Percentiles rank a stretch among this genome's conserved stretches.
Evolutionary conservation across 2,797 vertebrate genomes (phyloP).

Genomic region (Dryobates pubescens): DNA sequence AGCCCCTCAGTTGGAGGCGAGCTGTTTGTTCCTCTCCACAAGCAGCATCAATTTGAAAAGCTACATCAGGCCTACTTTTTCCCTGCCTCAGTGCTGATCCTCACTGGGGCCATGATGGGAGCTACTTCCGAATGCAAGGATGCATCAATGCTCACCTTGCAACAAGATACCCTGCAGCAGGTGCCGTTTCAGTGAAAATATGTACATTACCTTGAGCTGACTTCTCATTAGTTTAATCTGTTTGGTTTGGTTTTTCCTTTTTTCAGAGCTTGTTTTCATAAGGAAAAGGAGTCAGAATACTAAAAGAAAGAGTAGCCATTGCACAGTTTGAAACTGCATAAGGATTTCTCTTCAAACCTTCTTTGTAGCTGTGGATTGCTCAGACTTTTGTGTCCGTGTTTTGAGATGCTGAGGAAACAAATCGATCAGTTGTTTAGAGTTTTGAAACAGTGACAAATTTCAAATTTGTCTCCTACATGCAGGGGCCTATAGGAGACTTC

Average conservation of each 20-base stretch:
- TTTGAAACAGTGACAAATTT: neutral
- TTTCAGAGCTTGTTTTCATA: neutral
- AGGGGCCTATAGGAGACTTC: neutral
- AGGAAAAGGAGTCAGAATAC: neutral
- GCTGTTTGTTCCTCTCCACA: slow-evolving; percentile 69
- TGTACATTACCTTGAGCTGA: slow-evolving; percentile 23
- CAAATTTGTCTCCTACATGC: neutral
- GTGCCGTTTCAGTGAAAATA: slow-evolving; percentile 36
- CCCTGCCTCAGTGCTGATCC: slow-evolving; percentile 18
- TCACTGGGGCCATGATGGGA: slow-evolving; percentile 19
- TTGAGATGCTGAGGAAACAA: neutral
- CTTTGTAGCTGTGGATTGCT: neutral
- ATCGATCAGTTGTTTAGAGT: neutral
- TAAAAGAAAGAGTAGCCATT: neutral
- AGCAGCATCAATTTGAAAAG: slow-evolving; percentile 68
- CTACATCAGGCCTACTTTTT: slow-evolving; percentile 51
- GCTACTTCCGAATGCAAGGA: slow-evolving; percentile 51
- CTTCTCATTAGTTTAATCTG: slow-evolving; percentile 23
- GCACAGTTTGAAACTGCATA: neutral
- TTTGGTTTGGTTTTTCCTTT: neutral
- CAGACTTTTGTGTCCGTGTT: neutral
- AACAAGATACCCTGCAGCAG: slow-evolving; percentile 23
- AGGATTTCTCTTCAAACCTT: neutral
- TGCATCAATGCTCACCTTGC: slow-evolving; percentile 12
- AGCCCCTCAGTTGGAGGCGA: slow-evolving; percentile 65